Evolutionary conservation across 2,888 invertebrate species (phyloP).

Genomic region (Heliconius charithonia): DNA sequence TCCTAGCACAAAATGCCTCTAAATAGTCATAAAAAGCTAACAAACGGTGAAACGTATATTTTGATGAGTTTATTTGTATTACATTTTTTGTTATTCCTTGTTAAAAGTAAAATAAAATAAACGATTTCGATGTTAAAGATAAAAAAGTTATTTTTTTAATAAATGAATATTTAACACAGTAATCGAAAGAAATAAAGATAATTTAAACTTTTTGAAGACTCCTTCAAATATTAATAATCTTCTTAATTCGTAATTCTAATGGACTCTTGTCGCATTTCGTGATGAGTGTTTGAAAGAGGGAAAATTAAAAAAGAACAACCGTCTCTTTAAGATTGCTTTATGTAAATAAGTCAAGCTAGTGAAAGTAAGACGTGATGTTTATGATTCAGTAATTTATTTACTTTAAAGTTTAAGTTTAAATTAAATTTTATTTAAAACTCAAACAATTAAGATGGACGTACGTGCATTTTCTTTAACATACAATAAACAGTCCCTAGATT

Average conservation of each 20-base stretch:
- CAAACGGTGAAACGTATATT: background rate
- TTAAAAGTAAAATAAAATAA: too few species aligned
- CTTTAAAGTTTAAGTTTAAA: background rate
- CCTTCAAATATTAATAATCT: conserved; percentile 5
- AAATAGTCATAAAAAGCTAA: too few species aligned
- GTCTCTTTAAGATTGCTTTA: conserved; percentile 19
- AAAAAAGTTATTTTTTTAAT: background rate
- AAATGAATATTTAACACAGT: background rate
- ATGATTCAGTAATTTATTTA: conserved; percentile 9
- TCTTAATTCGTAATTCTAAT: conserved; percentile 14
- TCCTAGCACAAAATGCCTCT: background rate
- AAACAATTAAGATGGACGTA: background rate
- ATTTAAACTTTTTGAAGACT: background rate
- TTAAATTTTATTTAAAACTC: conserved; percentile 11
- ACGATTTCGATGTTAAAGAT: background rate
- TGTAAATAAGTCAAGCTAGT: conserved; percentile 27
- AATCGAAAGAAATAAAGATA: background rate
- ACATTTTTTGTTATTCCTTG: too few species aligned
- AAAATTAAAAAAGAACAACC: conserved; percentile 13
- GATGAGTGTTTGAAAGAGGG: conserved; percentile 7
- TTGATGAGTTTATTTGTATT: too few species aligned
- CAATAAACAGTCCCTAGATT: background rate
- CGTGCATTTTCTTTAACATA: background rate
- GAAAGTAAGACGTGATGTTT: conserved; percentile 17
- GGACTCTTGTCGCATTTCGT: conserved; percentile 13